phyloP scores from a whole-genome alignment of 1,140 invertebrate genomes.

The Saccostrea glomerata region DNA sequence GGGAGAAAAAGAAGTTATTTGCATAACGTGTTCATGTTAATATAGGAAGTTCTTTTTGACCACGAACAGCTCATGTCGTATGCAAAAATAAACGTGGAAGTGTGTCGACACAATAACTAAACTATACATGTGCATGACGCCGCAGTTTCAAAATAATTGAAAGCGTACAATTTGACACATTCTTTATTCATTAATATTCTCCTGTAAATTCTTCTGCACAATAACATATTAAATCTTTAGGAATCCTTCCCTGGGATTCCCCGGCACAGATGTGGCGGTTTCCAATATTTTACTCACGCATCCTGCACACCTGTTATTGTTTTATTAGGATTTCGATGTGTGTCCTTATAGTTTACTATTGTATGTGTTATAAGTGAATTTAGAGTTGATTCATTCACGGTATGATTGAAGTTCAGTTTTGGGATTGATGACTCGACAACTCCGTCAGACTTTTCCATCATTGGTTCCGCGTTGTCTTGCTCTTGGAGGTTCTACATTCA shows the following conservation, averaged over 20 bases:
- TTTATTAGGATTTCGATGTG: background rate
- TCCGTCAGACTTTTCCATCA: background rate
- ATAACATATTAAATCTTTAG: background rate
- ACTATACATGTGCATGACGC: background rate
- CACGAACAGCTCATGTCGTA: background rate
- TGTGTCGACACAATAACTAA: background rate
- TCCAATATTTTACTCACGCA: no score
- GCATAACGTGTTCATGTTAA: background rate
- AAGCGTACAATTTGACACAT: background rate
- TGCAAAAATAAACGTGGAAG: background rate
- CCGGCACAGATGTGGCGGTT: background rate
- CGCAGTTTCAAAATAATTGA: background rate
- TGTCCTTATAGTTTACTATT: background rate
- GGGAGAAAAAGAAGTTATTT: background rate
- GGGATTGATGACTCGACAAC: background rate
- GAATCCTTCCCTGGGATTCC: background rate
- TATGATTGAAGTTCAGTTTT: background rate
- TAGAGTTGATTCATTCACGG: background rate
- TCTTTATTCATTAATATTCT: background rate
- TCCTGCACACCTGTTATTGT: background rate
- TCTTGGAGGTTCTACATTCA: background rate
- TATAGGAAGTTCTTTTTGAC: constrained; percentile 2
- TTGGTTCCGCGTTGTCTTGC: background rate
- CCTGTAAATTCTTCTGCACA: background rate
- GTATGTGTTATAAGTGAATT: no score